These are phyloP conservation scores for Ptiloglossa arizonensis DNA, from an alignment of 1,140 invertebrate species.

Conservation along the genomic window DNA sequence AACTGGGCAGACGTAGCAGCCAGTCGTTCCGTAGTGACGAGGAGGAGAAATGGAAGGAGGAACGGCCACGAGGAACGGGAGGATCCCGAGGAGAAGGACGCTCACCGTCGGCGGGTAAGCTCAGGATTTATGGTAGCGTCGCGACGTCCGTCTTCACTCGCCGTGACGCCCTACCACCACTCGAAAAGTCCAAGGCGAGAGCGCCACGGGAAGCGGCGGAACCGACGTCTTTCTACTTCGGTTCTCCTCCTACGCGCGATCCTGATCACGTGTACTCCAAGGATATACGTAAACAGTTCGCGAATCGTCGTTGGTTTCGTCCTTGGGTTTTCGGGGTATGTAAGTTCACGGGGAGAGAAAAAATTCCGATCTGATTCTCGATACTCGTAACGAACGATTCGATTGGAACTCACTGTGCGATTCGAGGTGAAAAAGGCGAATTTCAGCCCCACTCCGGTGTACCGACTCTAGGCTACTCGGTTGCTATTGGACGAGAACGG, in stretches of 20 bases:
- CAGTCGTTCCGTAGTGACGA: constrained; percentile 52
- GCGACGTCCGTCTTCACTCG: constrained; percentile 82
- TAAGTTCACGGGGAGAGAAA: no score
- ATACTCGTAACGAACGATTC: no score
- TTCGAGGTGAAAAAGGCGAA: no score
- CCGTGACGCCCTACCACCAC: constrained; percentile 80
- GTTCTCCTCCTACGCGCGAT: constrained; percentile 47
- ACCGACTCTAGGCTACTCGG: no score
- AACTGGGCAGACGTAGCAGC: constrained; percentile 11
- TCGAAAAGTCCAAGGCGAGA: constrained; percentile 74
- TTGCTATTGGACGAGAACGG: no score
- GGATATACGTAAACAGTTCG: constrained; percentile 29
- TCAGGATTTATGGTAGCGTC: constrained; percentile 81
- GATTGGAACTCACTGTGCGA: no score
- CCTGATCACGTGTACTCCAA: constrained; percentile 33
- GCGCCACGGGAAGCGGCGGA: constrained; percentile 51
- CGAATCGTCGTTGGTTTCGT: constrained; percentile 3
- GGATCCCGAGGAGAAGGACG: constrained; percentile 62
- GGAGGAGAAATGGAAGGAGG: constrained; percentile 57
- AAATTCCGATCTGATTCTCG: no score
- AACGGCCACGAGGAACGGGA: constrained; percentile 26
- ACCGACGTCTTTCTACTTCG: constrained; percentile 49
- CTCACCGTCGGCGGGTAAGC: constrained; percentile 78
- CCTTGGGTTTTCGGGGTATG: background rate
- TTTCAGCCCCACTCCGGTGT: no score